These are phyloP conservation scores for Melanotaenia trifasciata DNA, from an alignment of 2,797 vertebrate genomes.

Conservation along the genomic window DNA sequence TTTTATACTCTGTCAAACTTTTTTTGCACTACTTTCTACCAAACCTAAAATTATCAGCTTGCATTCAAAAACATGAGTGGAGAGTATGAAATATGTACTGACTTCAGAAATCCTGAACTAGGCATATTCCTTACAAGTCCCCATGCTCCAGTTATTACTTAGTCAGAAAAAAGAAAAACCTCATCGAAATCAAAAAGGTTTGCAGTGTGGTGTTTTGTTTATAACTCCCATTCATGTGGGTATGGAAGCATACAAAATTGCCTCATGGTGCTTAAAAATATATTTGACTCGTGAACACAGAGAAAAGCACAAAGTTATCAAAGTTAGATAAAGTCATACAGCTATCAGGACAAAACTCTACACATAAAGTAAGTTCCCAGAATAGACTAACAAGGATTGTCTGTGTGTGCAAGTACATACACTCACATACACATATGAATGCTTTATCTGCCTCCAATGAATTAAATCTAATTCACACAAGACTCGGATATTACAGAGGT, in stretches of 20 bases:
- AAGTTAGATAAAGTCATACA: conserved; percentile 61
- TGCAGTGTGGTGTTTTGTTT: conserved; percentile 47
- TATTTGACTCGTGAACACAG: conserved; percentile 24
- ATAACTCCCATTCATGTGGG: conserved; percentile 35
- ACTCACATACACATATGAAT: conserved; percentile 58
- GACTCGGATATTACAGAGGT: conserved; percentile 66
- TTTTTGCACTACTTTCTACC: conserved; percentile 23
- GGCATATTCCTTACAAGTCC: conserved; percentile 46
- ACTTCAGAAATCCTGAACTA: conserved; percentile 47
- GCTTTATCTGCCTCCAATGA: conserved; percentile 61
- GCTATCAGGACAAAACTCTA: conserved; percentile 39
- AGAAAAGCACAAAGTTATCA: conserved; percentile 45
- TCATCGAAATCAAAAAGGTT: conserved; percentile 49
- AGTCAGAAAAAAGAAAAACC: conserved; percentile 46
- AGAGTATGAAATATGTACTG: conserved; percentile 44
- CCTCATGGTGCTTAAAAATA: conserved; percentile 22
- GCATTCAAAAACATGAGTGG: conserved; percentile 37
- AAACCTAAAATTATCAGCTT: conserved; percentile 29
- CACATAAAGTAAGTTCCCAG: conserved; percentile 33
- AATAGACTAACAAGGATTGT: conserved; percentile 40
- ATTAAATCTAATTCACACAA: conserved; percentile 74
- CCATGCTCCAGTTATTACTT: conserved; percentile 37
- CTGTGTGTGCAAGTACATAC: conserved; percentile 11
- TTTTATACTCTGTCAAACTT: conserved; percentile 16
- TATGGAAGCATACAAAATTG: conserved; percentile 49